Percentiles rank a stretch among this genome's conserved stretches.
Conservation (phyloP, 2,113 vertebrate genomes). For the Eulacestoma nigropectus region DNA sequence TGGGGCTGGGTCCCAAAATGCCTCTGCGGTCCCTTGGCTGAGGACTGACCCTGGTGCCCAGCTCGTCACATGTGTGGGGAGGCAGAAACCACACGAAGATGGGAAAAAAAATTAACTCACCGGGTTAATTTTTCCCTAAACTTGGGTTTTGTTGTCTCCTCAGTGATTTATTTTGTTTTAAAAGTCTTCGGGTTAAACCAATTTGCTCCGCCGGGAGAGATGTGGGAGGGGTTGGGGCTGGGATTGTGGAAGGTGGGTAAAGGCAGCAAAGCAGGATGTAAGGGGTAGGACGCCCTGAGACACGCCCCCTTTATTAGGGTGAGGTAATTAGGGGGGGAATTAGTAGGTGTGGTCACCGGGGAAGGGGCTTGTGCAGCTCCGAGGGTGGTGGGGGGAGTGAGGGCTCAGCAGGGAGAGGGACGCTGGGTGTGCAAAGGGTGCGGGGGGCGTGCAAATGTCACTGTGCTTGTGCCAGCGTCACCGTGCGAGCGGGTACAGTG, state of each 20-base stretch:
- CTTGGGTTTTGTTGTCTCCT: background rate
- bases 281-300: background rate
- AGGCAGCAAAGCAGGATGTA: background rate
- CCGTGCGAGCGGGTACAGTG: rapidly evolving
- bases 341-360: background rate
- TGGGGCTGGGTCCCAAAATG: background rate
- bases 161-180: background rate
- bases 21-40: background rate
- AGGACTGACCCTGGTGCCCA: background rate
- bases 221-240: no score
- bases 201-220: background rate
- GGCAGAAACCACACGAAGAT: background rate
- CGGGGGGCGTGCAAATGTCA: rapidly evolving
- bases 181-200: background rate
- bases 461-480: background rate
- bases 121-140: background rate
- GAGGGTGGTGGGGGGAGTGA: background rate
- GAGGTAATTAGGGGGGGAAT: background rate
- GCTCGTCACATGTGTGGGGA: background rate
- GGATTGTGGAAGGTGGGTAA: background rate
- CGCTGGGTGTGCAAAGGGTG: background rate
- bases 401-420: no score
- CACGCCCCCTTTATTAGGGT: background rate
- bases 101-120: background rate
- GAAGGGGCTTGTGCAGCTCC: background rate